Evolutionary conservation across 2,113 vertebrate species (phyloP).

Genomic region (Salvelinus namaycush): DNA sequence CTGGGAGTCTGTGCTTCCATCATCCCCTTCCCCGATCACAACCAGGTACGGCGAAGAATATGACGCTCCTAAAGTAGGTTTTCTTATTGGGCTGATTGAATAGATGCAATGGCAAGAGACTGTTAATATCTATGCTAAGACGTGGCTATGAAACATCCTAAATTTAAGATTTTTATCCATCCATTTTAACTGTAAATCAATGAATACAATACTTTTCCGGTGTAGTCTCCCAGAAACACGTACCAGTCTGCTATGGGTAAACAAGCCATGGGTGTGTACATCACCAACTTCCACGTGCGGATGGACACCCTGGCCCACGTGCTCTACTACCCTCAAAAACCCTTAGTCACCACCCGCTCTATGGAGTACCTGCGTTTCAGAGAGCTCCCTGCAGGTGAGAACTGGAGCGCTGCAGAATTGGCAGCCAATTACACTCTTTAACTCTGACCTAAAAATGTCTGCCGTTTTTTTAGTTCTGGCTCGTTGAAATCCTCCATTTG

Average conservation of each 20-base stretch:
- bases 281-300: constrained; percentile 97
- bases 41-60: constrained; percentile 80
- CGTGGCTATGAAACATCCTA: too few relatives aligned
- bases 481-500: not conserved
- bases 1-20: constrained; percentile 97
- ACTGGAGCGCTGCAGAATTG: not conserved
- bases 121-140: too few relatives aligned
- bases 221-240: constrained; percentile 96
- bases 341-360: constrained; percentile 93
- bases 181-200: too few relatives aligned
- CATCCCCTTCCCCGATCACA: constrained; percentile 98
- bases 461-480: not conserved
- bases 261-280: constrained; percentile 99
- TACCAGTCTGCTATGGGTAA: constrained; percentile 99
- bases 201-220: not conserved
- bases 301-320: constrained; percentile 98
- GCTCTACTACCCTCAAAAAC: constrained; percentile 97
- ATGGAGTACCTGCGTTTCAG: constrained; percentile 98
- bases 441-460: not conserved
- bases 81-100: too few relatives aligned
- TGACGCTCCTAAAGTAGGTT: too few relatives aligned
- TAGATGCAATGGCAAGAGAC: too few relatives aligned
- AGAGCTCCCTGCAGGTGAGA: constrained; percentile 91
- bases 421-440: not conserved
- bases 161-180: too few relatives aligned